Conservation (phyloP, 2,113 vertebrate genomes). For the Phyllostomus discolor region DNA sequence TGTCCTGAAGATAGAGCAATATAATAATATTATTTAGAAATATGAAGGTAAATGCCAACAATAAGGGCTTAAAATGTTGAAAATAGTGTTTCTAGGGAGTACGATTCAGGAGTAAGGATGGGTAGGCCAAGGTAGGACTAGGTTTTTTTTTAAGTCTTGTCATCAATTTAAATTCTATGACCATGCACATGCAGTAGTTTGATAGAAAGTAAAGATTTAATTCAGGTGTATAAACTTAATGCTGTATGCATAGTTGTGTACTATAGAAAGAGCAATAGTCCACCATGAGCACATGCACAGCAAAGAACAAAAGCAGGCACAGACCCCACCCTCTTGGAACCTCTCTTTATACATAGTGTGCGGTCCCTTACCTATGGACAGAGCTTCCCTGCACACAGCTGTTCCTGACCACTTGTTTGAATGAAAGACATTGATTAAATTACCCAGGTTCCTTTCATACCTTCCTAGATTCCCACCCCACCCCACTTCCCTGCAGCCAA, state of each 20-base stretch:
- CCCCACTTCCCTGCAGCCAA: neutral
- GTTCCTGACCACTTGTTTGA: neutral
- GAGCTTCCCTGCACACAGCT: neutral
- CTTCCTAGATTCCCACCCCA: neutral
- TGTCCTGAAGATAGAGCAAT: neutral
- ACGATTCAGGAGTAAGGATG: neutral
- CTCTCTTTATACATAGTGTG: neutral
- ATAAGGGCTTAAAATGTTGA: neutral
- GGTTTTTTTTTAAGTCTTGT: neutral
- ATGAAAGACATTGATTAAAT: neutral
- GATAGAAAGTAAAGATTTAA: neutral
- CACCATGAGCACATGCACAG: neutral
- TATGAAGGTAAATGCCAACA: neutral
- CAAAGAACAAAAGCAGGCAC: neutral
- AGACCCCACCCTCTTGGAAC: neutral
- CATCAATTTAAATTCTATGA: conserved; percentile 18
- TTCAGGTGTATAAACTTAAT: neutral
- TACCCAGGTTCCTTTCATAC: neutral
- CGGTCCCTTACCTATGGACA: neutral
- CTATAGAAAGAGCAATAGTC: neutral
- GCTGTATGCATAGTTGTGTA: neutral
- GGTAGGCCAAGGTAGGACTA: neutral
- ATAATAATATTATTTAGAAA: conserved; percentile 9
- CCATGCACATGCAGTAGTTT: neutral
- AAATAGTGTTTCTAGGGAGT: neutral